Evolutionary conservation across 64 coral and sea anemone genomes (phyloP).

Genomic region (Acropora tenuis): DNA sequence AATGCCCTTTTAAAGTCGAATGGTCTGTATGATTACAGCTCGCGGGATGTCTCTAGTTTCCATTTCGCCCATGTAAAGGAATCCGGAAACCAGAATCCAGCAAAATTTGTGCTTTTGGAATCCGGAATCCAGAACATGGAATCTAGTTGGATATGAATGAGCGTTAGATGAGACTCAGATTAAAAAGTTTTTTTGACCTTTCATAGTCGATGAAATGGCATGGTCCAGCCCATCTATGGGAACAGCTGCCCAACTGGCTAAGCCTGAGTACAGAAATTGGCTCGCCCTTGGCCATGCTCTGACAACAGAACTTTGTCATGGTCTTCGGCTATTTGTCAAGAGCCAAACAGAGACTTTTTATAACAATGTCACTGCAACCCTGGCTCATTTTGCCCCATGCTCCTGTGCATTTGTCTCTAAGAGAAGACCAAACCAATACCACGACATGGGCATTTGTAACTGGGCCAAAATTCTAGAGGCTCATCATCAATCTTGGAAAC

Average conservation of each 20-base stretch:
- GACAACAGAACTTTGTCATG: constrained; percentile 32
- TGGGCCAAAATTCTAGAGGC: constrained; percentile 53
- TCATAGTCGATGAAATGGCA: neutral
- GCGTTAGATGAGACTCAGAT: neutral
- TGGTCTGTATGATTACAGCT: too few relatives aligned
- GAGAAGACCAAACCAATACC: constrained; percentile 42
- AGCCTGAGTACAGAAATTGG: constrained; percentile 80
- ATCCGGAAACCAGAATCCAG: too few relatives aligned
- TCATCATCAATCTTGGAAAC: constrained; percentile 34
- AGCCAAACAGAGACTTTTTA: constrained; percentile 55
- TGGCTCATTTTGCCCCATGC: constrained; percentile 26
- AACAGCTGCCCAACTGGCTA: constrained; percentile 23
- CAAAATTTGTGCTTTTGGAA: too few relatives aligned
- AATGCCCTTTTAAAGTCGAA: too few relatives aligned
- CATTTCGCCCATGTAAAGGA: too few relatives aligned
- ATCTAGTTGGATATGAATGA: too few relatives aligned
- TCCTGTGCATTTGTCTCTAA: constrained; percentile 1
- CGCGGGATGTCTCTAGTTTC: too few relatives aligned
- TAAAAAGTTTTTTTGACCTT: neutral
- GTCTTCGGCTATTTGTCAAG: constrained; percentile 54
- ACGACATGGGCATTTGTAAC: constrained; percentile 32
- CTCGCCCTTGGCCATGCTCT: constrained; percentile 69
- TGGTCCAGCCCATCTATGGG: neutral
- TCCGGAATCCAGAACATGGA: too few relatives aligned
- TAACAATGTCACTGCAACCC: neutral